phyloP scores from a whole-genome alignment of 2,888 invertebrate genomes.

The Hetaerina titia region DNA sequence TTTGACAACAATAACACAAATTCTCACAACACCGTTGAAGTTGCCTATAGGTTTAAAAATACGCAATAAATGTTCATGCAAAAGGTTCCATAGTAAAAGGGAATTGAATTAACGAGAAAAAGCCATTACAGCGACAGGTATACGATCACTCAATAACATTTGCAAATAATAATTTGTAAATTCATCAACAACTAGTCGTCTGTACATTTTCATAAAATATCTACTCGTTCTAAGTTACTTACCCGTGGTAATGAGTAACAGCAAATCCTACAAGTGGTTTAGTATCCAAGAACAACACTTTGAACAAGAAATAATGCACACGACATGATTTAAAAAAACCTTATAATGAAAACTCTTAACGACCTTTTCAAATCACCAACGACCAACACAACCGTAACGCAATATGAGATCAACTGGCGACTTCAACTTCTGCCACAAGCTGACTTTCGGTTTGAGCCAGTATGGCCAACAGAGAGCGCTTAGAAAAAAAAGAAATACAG shows the following conservation, averaged over 20 bases:
- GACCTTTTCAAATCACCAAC: slow-evolving; percentile 14
- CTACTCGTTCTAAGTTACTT: background rate
- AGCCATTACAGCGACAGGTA: too few species aligned
- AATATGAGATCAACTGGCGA: background rate
- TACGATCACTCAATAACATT: too few species aligned
- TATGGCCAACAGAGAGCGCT: background rate
- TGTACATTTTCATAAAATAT: background rate
- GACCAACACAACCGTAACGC: background rate
- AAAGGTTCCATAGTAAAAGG: too few species aligned
- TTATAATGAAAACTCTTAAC: background rate
- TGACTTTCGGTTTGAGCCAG: background rate
- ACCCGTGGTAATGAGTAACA: background rate
- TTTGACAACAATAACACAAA: background rate
- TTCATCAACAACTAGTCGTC: too few species aligned
- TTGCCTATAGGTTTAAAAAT: too few species aligned
- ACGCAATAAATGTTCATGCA: too few species aligned
- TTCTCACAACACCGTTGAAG: background rate
- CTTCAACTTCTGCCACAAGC: background rate
- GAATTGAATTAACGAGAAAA: too few species aligned
- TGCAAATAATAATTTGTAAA: too few species aligned
- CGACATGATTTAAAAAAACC: background rate
- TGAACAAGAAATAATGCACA: background rate
- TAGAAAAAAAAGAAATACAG: background rate
- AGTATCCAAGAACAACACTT: background rate
- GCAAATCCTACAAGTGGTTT: background rate